Conservation (phyloP, 2,888 invertebrate genomes). For the Harpalus rufipes region DNA sequence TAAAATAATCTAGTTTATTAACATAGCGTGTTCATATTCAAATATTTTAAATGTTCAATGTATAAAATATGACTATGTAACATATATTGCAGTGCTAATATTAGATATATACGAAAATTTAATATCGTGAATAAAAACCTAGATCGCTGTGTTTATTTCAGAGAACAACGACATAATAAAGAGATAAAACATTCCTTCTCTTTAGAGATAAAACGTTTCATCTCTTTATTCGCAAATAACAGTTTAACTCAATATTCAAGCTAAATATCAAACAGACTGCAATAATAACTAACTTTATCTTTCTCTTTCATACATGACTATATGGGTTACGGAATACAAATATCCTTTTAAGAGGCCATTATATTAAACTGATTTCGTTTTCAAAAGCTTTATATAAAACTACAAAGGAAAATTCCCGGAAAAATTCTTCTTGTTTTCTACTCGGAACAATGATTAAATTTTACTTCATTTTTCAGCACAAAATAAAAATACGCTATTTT, state of each 20-base stretch:
- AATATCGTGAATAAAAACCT: not conserved
- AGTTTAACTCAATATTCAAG: constrained; percentile 10
- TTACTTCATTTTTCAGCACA: not conserved
- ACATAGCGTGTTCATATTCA: too few relatives aligned
- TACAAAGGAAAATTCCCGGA: not conserved
- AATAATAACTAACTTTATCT: constrained; percentile 5
- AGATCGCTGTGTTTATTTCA: not conserved
- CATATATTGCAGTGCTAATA: too few relatives aligned
- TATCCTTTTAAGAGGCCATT: not conserved
- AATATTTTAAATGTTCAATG: too few relatives aligned
- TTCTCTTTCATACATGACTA: not conserved
- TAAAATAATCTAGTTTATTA: too few relatives aligned
- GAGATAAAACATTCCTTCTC: constrained; percentile 7
- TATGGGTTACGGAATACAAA: not conserved
- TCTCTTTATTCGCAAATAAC: not conserved
- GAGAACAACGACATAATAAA: constrained; percentile 14
- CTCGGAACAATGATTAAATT: not conserved
- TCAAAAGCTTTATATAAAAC: not conserved
- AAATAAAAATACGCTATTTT: not conserved
- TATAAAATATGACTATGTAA: too few relatives aligned
- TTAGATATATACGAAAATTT: too few relatives aligned
- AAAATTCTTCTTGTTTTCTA: not conserved
- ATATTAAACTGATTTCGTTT: constrained; percentile 17
- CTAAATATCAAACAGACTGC: constrained; percentile 11
- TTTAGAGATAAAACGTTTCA: constrained; percentile 11